Evolutionary conservation across 2,113 vertebrate genomes (phyloP), one percentile per base, ranked within the genome.

Genomic region (Gymnogyps californianus): DNA sequence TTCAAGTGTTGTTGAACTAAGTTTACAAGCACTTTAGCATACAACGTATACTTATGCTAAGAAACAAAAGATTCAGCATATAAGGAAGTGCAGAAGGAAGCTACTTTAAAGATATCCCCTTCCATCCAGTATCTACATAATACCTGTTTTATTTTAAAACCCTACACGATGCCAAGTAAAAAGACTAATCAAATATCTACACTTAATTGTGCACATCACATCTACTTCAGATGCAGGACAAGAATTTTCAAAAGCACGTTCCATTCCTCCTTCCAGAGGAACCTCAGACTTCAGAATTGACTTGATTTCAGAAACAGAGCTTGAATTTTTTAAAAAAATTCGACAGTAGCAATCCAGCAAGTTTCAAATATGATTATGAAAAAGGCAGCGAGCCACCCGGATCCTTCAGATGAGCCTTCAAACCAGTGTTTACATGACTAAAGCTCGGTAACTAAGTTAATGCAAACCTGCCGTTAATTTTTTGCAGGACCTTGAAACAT

Each of bases 21-120:
- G 52, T 61, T 94, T 90, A 83, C 86, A 96, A 93, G 94, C 78
- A 76, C 88, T 92, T 47, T 17, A 69, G 85, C 90, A 72, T 31
- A 92, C 82, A 42, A 25, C 5, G 65, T n/a, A 12, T 5, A 38
- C 64, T 87, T 16, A 21, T 13, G 77, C 55, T 47, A 74, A 66
- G 64, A 49, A 74, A 92, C 38, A 70, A 24, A 77, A 71, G 51
- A 46, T 62, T 66, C 69, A 79, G 83, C 55, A 21, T 7, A 9
- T 12, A 21, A 78, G 61, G 92, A 76, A 87, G 76, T 5, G 83
- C 62, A 95, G 82, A 14, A 90, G 54, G 64, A 83, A 78, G 88
- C 94, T 90, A 58, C 72, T 44, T 13, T 5, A 31, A 31, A 64
- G 72, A 67, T 32, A 44, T 57, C 75, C 78, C 74, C 40, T 91